Evolutionary conservation across 2,888 invertebrate genomes (phyloP).

Genomic region (Sinodicranocentrus sp.): DNA sequence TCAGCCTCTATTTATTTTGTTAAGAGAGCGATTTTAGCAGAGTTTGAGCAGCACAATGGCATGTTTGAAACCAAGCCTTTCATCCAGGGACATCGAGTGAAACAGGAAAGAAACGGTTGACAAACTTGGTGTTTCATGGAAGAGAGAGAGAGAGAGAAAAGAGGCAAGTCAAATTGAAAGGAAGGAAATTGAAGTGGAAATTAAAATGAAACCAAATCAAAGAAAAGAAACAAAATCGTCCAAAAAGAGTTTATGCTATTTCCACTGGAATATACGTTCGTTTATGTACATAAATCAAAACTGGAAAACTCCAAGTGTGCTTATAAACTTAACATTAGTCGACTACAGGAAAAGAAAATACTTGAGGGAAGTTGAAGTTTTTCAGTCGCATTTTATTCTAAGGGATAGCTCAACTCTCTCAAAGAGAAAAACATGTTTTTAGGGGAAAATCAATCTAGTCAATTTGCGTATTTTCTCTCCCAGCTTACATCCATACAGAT

Average conservation of each 20-base stretch:
- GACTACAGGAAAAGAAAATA: no score
- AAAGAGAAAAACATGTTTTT: no score
- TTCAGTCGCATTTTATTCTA: no score
- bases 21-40: constrained; percentile 36
- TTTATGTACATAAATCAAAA: background rate
- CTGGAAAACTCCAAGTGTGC: no score
- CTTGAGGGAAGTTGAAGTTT: no score
- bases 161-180: constrained; percentile 69
- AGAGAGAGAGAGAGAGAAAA: constrained; percentile 51
- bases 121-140: constrained; percentile 61
- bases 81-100: background rate
- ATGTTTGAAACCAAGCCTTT: background rate
- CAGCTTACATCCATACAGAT: no score
- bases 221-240: constrained; percentile 65
- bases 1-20: constrained; percentile 23
- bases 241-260: constrained; percentile 37
- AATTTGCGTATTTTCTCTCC: no score
- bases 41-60: constrained; percentile 20
- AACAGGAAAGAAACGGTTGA: constrained; percentile 65
- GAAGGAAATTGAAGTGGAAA: constrained; percentile 72
- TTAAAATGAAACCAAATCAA: constrained; percentile 71
- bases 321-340: no score
- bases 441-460: no score
- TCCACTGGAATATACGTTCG: background rate
- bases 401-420: no score